phyloP scores from a whole-genome alignment of 1,140 invertebrate species.

The Tetramorium alpestre region DNA sequence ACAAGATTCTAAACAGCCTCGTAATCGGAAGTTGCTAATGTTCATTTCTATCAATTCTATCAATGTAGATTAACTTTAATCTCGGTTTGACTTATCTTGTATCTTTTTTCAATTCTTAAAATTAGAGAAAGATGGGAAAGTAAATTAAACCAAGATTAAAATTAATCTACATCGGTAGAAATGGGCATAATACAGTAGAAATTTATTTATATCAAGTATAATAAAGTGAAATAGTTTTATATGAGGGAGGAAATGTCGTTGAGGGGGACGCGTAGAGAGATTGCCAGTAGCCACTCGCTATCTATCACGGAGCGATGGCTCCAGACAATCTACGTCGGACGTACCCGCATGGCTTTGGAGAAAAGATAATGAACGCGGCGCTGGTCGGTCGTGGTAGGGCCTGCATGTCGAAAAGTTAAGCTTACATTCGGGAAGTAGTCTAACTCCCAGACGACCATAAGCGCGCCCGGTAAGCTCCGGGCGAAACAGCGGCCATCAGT shows the following conservation, averaged over 20 bases:
- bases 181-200: background rate
- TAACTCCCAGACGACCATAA: conserved; percentile 24
- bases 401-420: conserved; percentile 21
- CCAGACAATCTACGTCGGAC: background rate
- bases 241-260: too few relatives aligned
- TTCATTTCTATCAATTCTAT: too few relatives aligned
- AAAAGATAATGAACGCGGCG: conserved; percentile 21
- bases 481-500: conserved; percentile 29
- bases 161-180: too few relatives aligned
- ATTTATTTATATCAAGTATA: background rate
- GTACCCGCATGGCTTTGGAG: conserved; percentile 25
- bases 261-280: background rate
- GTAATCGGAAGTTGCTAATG: background rate
- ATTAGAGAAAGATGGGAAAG: too few relatives aligned
- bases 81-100: too few relatives aligned
- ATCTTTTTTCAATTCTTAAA: too few relatives aligned
- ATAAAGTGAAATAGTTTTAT: too few relatives aligned
- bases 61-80: too few relatives aligned
- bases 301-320: background rate
- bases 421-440: background rate
- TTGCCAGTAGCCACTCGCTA: background rate
- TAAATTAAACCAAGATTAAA: too few relatives aligned
- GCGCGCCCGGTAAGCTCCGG: background rate
- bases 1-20: background rate
- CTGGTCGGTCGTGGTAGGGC: background rate